Conservation (phyloP, 2,797 vertebrate genomes). For the Amniataba percoides region DNA sequence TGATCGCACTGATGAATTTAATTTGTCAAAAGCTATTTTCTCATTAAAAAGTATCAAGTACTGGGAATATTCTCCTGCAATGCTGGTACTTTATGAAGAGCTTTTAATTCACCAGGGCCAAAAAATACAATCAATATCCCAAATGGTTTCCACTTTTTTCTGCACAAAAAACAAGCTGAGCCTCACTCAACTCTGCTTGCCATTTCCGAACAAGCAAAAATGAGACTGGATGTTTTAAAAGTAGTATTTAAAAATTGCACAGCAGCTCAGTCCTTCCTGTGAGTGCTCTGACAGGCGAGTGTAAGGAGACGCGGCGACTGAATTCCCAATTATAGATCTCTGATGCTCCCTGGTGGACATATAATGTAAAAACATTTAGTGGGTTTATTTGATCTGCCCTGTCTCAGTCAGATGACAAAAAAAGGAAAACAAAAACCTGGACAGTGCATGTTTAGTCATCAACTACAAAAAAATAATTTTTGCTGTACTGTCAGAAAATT, state of each 20-base stretch:
- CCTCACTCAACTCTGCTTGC: not conserved
- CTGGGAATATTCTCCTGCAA: not conserved
- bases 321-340: constrained; percentile 45
- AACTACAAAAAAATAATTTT: not conserved
- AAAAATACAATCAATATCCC: not conserved
- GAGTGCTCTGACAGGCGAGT: constrained; percentile 54
- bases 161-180: not conserved
- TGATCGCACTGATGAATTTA: constrained; percentile 5
- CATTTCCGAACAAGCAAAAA: constrained; percentile 21
- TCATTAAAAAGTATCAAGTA: not conserved
- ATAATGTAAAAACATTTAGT: not conserved
- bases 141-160: not conserved
- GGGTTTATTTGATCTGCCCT: not conserved
- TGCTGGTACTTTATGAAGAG: not conserved
- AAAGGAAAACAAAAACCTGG: too few species aligned
- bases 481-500: not conserved
- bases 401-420: too few species aligned
- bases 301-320: not conserved
- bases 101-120: not conserved
- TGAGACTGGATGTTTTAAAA: constrained; percentile 44
- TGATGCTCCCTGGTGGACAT: constrained; percentile 74
- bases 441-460: not conserved
- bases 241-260: constrained; percentile 76
- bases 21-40: constrained; percentile 3
- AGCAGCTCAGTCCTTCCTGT: constrained; percentile 51